Evolutionary conservation across 2,113 vertebrate genomes (phyloP), one percentile per base, ranked within the genome.

Genomic region (Lichenostomus cassidix): DNA sequence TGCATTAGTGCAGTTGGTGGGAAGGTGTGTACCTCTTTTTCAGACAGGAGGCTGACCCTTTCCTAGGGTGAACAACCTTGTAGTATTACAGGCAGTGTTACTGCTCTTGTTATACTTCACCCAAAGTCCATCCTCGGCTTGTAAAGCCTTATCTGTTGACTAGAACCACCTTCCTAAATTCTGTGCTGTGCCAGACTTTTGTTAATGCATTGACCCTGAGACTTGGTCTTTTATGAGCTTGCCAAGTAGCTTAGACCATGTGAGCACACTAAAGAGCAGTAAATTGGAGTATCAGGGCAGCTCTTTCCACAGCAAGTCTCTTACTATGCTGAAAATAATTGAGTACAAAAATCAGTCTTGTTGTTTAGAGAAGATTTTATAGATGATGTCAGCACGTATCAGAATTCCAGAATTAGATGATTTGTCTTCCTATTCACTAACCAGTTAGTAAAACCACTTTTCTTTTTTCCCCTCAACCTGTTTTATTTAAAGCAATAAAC

Each of bases 401-500:
- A 83, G 53, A 92, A 79, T 92, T 80, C 21, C 37, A 74, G 50
- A 86, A 71, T 42, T 49, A 49, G 28, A 14, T 81, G 67, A 8
- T 14, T 80, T 63, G 15, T 44, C 55, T 83, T 79, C 28, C 5
- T 84, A 21, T 79, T 90, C 46, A 80, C 11, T 59, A 67, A 29
- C 15, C 5, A 11, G 7, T 62, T 91, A 49, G 52, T 88, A 95
- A 95, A 95, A 68, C 59, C 1, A 24, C 5, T 92, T 65, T 80
- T 83, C 5, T 92, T 65, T 80, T 83, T 27, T 20, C 46, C 22
- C 47, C 47, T 22, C 47, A 49, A 49, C 47, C 47, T 49, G 12
- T 49, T 49, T 49, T 49, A 49, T 49, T 16, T 83, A 64, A 98
- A 99, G 99, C 98, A 99, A 99, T 97, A 99, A 99, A 98, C 99